phyloP scores from a whole-genome alignment of 2,888 invertebrate species.

The Zeuzera pyrina region DNA sequence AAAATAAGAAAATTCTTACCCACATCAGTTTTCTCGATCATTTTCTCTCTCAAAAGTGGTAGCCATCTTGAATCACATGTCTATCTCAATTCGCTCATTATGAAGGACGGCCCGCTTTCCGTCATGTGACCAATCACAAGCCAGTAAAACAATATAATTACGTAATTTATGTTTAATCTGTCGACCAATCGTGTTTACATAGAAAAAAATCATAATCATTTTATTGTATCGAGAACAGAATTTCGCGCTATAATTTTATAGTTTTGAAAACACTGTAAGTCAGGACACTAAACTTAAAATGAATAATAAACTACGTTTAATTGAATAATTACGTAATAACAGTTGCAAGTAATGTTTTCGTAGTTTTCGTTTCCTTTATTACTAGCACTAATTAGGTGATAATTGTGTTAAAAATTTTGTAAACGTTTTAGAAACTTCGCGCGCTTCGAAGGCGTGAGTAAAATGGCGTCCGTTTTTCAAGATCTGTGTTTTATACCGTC shows the following conservation, averaged over 20 bases:
- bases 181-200: too few species aligned
- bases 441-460: conserved; percentile 27
- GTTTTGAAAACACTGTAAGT: conserved; percentile 18
- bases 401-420: conserved; percentile 31
- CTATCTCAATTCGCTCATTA: conserved; percentile 37
- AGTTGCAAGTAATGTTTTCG: too few species aligned
- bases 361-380: conserved; percentile 16
- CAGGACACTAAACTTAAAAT: too few species aligned
- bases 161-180: too few species aligned
- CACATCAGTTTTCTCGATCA: conserved; percentile 23
- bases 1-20: conserved; percentile 38
- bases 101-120: conserved; percentile 30
- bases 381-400: conserved; percentile 26
- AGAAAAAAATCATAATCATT: background rate
- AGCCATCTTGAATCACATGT: conserved; percentile 68
- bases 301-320: conserved; percentile 15
- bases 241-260: conserved; percentile 32
- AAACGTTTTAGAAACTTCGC: conserved; percentile 25
- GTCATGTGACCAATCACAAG: conserved; percentile 63
- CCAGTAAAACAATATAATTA: conserved; percentile 27
- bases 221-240: conserved; percentile 7
- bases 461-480: conserved; percentile 51
- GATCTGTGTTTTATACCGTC: conserved; percentile 52
- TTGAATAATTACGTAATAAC: conserved; percentile 16
- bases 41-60: conserved; percentile 36